Evolutionary conservation across 2,113 vertebrate genomes (phyloP).

Genomic region (Platichthys stellatus): DNA sequence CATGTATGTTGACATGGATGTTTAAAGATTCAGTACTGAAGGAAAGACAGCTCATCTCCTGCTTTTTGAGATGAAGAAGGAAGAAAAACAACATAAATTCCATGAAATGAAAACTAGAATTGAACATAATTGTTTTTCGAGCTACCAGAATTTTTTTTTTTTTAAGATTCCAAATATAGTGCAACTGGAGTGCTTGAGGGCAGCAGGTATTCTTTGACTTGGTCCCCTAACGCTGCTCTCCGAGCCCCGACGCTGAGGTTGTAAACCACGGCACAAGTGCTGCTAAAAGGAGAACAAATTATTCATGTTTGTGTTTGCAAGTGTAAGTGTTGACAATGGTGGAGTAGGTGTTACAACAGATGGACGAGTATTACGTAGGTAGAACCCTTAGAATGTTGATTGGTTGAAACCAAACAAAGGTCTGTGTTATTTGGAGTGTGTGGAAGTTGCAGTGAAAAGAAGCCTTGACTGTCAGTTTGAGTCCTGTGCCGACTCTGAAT

Average conservation of each 20-base stretch:
- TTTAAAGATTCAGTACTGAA: no score
- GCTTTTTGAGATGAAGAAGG: no score
- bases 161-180: conserved; percentile 5
- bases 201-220: background rate
- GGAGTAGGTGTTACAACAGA: conserved; percentile 11
- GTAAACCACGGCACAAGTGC: background rate
- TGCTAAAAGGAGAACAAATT: background rate
- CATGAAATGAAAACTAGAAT: no score
- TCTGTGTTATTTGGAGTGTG: conserved; percentile 46
- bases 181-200: background rate
- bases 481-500: conserved; percentile 51
- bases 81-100: no score
- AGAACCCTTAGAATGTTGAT: conserved; percentile 16
- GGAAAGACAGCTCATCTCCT: no score
- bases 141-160: no score
- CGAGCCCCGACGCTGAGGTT: background rate
- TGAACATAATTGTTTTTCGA: no score
- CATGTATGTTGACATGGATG: no score
- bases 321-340: background rate
- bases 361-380: conserved; percentile 26
- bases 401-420: conserved; percentile 18
- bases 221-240: background rate
- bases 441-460: conserved; percentile 57
- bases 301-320: conserved; percentile 8
- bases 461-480: conserved; percentile 58